Base-by-base conservation (phyloP, 2,888 invertebrate genomes). In the Alentia gelatinosa region DNA sequence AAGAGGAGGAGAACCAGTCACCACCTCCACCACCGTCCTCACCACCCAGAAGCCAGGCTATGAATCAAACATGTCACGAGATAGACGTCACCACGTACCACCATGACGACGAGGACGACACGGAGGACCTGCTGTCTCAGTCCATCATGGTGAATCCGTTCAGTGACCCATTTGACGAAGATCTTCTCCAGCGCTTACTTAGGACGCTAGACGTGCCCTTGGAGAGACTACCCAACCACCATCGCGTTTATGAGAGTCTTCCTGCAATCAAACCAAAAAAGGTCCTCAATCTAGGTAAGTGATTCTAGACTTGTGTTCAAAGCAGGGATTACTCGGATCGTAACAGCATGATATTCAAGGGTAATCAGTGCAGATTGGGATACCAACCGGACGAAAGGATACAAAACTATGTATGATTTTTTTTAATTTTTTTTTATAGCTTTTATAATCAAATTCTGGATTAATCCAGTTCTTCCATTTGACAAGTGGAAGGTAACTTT, bases 101-200 rank as follows among this genome's bases (percentile, higher is more conserved):
- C 0, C 93, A 94, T 0, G 92, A 93, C 1, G 26, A n/a, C 15
- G 40, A 37, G 15, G 94, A 94, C 79, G 92, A 93, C 40, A 93
- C 93, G 7, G 93, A 94, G 89, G 93, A 93, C 40, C 93, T 94
- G 12, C 89, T 95, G 92, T 94, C 94, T 4, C 92, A 92, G 91
- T 95, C 95, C 0, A 91, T 95, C 1, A 92, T 93, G 68, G 94
- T 95, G 7, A 94, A 95, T 91, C 94, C 95, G 0, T 92, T 93
- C 50, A 83, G 83, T 35, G 98, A 99, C 97, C 99, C 99, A 0
- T 99, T 98, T 95, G 98, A 97, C 95, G 97, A 97, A 90, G 97
- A 97, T 89, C 96, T 98, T 40, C 97, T 98, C 86, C 96, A 97
- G 68, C 97, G 97, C 4, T 96, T 98, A 91, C 96, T 98, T 93